These are phyloP conservation scores for Sarcoramphus papa DNA, from an alignment of 2,797 vertebrate genomes.

Conservation along the genomic window DNA sequence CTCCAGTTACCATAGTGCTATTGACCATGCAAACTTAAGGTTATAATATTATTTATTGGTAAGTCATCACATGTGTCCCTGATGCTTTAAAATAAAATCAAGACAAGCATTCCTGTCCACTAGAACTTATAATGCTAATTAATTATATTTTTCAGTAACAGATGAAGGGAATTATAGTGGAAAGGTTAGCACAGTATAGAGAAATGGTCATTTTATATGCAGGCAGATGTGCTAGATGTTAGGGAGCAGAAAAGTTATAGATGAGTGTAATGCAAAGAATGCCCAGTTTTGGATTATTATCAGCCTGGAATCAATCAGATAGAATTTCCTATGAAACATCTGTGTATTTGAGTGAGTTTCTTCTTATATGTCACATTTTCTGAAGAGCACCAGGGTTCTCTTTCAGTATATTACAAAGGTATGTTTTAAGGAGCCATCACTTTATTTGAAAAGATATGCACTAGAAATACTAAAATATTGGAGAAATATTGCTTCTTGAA, in stretches of 20 bases:
- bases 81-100: conserved; percentile 1
- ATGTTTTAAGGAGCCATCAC: background rate
- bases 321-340: background rate
- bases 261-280: background rate
- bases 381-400: background rate
- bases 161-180: background rate
- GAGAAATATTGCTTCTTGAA: background rate
- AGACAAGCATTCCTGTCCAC: background rate
- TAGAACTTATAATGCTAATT: background rate
- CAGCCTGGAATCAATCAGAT: background rate
- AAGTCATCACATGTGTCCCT: background rate
- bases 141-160: background rate
- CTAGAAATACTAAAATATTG: background rate
- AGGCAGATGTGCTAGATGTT: background rate
- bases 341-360: background rate
- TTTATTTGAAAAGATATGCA: background rate
- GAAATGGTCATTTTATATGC: background rate
- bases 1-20: background rate
- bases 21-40: background rate
- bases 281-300: background rate
- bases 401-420: background rate
- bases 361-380: background rate
- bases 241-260: background rate
- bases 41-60: background rate
- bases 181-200: background rate